Percentiles rank a stretch among this genome's conserved stretches.
Conservation (phyloP, 2,797 vertebrate species). For the Eupleurogrammus muticus region DNA sequence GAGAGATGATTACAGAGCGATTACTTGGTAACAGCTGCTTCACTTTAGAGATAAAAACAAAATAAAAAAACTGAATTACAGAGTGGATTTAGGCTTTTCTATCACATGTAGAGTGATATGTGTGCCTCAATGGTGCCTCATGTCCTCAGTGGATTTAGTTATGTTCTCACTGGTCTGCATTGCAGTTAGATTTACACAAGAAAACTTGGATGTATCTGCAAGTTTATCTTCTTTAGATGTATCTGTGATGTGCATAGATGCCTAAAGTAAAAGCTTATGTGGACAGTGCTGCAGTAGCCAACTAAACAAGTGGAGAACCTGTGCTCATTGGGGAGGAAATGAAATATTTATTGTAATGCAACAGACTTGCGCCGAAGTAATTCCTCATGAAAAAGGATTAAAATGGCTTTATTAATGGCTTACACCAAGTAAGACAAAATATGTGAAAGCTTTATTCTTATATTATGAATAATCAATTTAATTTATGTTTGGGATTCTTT, state of each 20-base stretch:
- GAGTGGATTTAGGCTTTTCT: conserved; percentile 48
- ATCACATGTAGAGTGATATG: conserved; percentile 58
- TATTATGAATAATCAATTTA: conserved; percentile 24
- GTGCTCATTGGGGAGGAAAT: conserved; percentile 5
- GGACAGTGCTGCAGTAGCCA: conserved; percentile 15
- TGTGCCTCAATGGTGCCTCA: conserved; percentile 26
- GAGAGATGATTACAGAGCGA: conserved; percentile 65
- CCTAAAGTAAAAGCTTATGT: conserved; percentile 16
- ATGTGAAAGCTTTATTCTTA: conserved; percentile 22
- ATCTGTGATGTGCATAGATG: conserved; percentile 15
- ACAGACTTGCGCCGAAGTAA: conserved; percentile 9
- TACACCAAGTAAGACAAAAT: conserved; percentile 7
- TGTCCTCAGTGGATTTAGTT: conserved; percentile 1
- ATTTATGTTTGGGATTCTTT: background rate
- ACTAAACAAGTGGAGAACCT: conserved; percentile 24
- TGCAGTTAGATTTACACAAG: conserved; percentile 31
- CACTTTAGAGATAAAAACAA: conserved; percentile 21
- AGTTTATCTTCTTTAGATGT: conserved; percentile 10
- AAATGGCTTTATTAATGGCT: conserved; percentile 20
- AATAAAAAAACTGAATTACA: conserved; percentile 49
- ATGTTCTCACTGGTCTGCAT: conserved; percentile 22
- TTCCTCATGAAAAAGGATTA: conserved; percentile 6
- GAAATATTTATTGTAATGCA: conserved; percentile 29
- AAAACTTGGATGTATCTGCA: conserved; percentile 12
- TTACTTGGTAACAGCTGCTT: conserved; percentile 68